Percentiles rank a stretch among this genome's conserved stretches.
Evolutionary conservation across 2,113 vertebrate genomes (phyloP).

Genomic region (Bostrychus sinensis): DNA sequence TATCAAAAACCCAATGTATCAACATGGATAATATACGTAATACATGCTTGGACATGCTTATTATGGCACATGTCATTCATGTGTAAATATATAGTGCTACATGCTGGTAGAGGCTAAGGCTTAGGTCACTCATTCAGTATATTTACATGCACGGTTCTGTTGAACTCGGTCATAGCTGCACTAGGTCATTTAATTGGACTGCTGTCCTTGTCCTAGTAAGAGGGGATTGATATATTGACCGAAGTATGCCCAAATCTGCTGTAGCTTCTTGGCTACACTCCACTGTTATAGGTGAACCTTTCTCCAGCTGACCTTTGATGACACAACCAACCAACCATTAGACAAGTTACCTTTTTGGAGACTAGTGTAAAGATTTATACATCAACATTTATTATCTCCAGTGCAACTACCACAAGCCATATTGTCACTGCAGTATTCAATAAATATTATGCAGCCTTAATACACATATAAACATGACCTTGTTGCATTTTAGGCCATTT

Average conservation of each 20-base stretch:
- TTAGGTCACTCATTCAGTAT: background rate
- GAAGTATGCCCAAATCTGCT: conserved; percentile 8
- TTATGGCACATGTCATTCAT: background rate
- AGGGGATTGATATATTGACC: conserved; percentile 11
- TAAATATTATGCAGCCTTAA: background rate
- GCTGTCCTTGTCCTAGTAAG: conserved; percentile 13
- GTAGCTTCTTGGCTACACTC: conserved; percentile 12
- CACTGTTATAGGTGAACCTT: conserved; percentile 6
- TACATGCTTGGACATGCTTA: background rate
- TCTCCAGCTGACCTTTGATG: conserved; percentile 10
- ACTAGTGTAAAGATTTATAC: background rate
- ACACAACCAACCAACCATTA: conserved; percentile 7
- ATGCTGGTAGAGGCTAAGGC: too few species aligned
- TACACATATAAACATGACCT: background rate
- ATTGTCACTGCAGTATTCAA: too few species aligned
- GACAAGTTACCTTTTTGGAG: conserved; percentile 3
- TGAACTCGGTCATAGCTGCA: conserved; percentile 7
- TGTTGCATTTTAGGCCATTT: conserved; percentile 33
- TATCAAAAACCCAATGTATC: conserved; percentile 24
- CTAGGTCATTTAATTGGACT: conserved; percentile 9
- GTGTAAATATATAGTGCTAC: too few species aligned
- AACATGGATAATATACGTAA: background rate
- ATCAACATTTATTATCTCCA: too few species aligned
- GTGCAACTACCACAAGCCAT: too few species aligned
- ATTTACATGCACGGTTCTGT: background rate